Base-by-base conservation (phyloP, 64 coral and sea anemone species). In the Pocillopora verrucosa region DNA sequence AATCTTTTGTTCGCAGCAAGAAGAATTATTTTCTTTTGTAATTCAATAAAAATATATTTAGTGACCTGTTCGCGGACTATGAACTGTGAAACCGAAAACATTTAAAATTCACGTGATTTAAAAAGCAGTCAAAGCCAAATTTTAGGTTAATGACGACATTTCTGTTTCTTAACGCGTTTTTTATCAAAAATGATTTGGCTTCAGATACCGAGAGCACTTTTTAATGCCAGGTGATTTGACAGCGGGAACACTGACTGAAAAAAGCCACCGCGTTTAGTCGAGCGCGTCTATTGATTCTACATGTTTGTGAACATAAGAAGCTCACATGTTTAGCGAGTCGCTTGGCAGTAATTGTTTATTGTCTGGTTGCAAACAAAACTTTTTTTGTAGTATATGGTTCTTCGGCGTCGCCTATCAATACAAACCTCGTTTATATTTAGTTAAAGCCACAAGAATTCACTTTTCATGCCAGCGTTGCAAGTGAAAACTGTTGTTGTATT, bases 41-140 rank as follows among this genome's bases (percentile, higher is more conserved):
- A 69, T n/a, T 5, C 65, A 69, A 69, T 69, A 19, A 24, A 69
- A 69, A 69, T 24, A 69, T 24, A 69, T n/a, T 69, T 24, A 69
- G 10, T 10, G 65, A 15, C 36, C 59, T 11, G 20, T 59, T 59
- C 45, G 17, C 26, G 19, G 22, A 41, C 80, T 83, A 83, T 67
- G 80, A 60, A 83, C 80, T 65, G 59, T 62, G 59, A 70, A 84
- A 84, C n/a, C 45, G 34, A 16, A 84, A 84, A 84, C 80, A 36
- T n/a, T 22, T 65, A 30, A 67, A 22, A 56, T 69, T 56, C 38
- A 72, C 63, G 9, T 56, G 22, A 84, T 57, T 56, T 69, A 24
- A 20, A 56, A 84, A 56, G 82, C 19, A 72, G 56, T 70, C 64
- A 67, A 72, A 56, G 41, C 41, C 0, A 51, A 51, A 51, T 51